A percentile compares a stretch with the other conserved stretches of the same genome.
These are phyloP conservation scores for Glareola pratincola DNA, from an alignment of 2,113 vertebrate species.

Conservation along the genomic window DNA sequence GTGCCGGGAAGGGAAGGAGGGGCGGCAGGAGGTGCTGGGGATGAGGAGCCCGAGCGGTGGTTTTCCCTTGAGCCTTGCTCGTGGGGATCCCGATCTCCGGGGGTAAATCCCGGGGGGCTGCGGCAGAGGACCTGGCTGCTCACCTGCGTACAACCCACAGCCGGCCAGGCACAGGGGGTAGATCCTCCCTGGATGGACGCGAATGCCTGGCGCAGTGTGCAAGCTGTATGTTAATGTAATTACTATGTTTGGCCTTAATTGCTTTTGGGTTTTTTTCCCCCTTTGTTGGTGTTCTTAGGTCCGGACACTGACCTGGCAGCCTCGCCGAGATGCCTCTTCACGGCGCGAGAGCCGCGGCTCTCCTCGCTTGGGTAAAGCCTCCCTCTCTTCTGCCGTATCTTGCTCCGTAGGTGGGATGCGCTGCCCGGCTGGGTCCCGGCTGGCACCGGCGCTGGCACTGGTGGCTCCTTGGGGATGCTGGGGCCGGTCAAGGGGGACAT, in stretches of 20 bases:
- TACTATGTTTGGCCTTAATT: not conserved
- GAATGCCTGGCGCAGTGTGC: not conserved
- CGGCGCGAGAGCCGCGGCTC: slow-evolving; percentile 51
- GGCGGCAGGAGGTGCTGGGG: not conserved
- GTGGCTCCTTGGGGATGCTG: fast-evolving
- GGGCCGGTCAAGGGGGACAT: too few relatives aligned
- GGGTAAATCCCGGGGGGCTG: not conserved
- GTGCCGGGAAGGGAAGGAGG: not conserved
- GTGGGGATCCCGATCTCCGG: not conserved
- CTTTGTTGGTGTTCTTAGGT: not conserved
- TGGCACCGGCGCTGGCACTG: not conserved
- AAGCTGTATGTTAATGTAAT: not conserved
- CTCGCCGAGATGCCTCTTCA: slow-evolving; percentile 73
- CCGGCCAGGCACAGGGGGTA: not conserved
- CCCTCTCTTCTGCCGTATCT: not conserved
- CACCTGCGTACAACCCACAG: fast-evolving
- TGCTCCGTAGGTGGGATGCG: not conserved
- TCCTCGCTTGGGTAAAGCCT: slow-evolving; percentile 78
- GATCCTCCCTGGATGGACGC: not conserved
- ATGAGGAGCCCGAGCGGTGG: not conserved
- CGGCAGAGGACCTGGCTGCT: not conserved
- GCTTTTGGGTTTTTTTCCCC: not conserved
- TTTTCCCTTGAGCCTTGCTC: not conserved
- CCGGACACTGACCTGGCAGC: not conserved
- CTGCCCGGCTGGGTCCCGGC: not conserved